Percentiles rank a stretch among this genome's conserved stretches.
Conservation (phyloP, 1,140 invertebrate species). For the Spodoptera frugiperda region DNA sequence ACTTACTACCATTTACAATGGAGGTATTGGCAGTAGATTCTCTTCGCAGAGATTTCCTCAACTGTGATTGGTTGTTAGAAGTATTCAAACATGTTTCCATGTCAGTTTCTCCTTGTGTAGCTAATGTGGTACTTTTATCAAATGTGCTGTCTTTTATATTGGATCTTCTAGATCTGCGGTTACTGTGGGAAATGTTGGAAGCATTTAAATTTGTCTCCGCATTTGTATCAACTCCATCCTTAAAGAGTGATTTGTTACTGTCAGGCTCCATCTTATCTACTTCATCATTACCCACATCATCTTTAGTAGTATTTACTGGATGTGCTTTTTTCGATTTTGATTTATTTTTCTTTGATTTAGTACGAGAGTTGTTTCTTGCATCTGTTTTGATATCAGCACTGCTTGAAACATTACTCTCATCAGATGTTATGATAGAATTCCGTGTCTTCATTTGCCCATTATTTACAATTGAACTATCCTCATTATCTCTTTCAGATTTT, state of each 20-base stretch:
- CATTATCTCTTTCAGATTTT: not conserved
- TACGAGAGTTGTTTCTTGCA: not conserved
- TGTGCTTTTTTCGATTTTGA: not conserved
- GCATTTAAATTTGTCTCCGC: not conserved
- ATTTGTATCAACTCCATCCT: constrained; percentile 3
- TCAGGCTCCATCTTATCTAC: not conserved
- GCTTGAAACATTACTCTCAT: constrained; percentile 5
- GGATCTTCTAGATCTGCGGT: constrained; percentile 11
- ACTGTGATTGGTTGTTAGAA: not conserved
- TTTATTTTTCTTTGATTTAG: not conserved
- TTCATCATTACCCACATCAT: not conserved
- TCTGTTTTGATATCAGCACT: not conserved
- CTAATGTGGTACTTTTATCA: not conserved
- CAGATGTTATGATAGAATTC: constrained; percentile 3
- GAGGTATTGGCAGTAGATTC: constrained; percentile 25
- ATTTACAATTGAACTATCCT: not conserved
- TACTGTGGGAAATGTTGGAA: constrained; percentile 6
- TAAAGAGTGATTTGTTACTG: not conserved
- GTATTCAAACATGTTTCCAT: not conserved
- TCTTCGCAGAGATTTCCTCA: constrained; percentile 7
- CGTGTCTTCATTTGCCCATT: not conserved
- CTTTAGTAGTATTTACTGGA: not conserved
- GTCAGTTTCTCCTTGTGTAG: not conserved
- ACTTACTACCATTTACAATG: not conserved
- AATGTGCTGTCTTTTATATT: constrained; percentile 7